Conservation (phyloP, 2,797 vertebrate genomes). For the Spizella passerina region DNA sequence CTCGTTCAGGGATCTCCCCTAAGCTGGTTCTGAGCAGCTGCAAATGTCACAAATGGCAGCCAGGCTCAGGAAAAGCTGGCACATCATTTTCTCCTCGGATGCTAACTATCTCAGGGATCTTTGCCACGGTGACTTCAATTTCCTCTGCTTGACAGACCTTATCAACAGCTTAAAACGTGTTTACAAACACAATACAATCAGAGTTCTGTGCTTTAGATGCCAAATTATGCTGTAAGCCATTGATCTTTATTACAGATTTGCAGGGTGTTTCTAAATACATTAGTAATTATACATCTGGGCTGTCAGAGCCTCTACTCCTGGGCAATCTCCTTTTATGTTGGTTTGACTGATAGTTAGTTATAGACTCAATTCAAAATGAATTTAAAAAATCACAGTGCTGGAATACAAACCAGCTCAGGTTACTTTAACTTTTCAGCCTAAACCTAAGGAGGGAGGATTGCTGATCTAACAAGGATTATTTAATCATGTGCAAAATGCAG, state of each 20-base stretch:
- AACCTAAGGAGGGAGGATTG: neutral
- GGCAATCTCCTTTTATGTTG: conserved; percentile 44
- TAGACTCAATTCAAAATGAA: neutral
- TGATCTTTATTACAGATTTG: conserved; percentile 70
- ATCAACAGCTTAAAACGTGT: conserved; percentile 59
- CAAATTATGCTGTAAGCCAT: conserved; percentile 61
- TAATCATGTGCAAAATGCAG: neutral
- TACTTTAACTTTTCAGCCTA: neutral
- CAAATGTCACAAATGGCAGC: conserved; percentile 28
- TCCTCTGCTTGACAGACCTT: conserved; percentile 59
- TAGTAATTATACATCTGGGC: conserved; percentile 56
- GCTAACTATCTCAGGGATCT: conserved; percentile 50
- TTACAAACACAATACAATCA: conserved; percentile 59
- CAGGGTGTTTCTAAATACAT: conserved; percentile 39
- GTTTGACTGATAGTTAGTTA: conserved; percentile 26
- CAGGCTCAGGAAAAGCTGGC: neutral
- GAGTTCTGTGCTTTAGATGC: conserved; percentile 25
- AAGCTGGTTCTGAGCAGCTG: neutral
- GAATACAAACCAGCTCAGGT: neutral
- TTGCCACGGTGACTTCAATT: conserved; percentile 61
- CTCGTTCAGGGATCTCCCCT: conserved; percentile 33
- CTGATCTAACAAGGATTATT: neutral
- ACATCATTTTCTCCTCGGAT: conserved; percentile 43
- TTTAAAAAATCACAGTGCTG: neutral
- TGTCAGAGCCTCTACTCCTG: conserved; percentile 30